Percentiles rank a stretch among this genome's conserved stretches.
These are phyloP conservation scores for Netelia fuscicornis DNA, from an alignment of 2,888 invertebrate species.

Conservation along the genomic window DNA sequence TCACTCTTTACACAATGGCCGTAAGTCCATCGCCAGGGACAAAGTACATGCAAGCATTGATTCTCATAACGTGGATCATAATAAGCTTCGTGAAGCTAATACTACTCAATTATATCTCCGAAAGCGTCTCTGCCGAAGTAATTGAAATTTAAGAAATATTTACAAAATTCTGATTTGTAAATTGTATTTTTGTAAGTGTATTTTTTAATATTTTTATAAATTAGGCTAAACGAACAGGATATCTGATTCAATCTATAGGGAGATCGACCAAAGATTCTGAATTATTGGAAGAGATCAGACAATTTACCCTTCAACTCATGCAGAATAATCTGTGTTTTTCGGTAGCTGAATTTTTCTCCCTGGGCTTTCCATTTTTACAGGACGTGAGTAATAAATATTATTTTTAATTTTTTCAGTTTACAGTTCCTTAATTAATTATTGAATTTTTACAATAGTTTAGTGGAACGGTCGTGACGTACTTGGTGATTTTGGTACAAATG, in stretches of 20 bases:
- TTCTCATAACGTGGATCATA: constrained; percentile 2
- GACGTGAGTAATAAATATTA: constrained; percentile 41
- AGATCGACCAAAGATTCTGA: constrained; percentile 1
- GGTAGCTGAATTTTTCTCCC: constrained; percentile 56
- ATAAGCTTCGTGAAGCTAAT: constrained; percentile 23
- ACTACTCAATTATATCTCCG: constrained; percentile 43
- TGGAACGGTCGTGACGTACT: constrained; percentile 46
- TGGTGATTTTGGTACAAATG: constrained; percentile 62
- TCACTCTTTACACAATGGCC: constrained; percentile 14
- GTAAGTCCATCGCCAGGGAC: not conserved
- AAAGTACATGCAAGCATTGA: not conserved
- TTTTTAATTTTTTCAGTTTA: not conserved
- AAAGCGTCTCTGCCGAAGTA: constrained; percentile 45
- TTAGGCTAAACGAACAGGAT: constrained; percentile 50
- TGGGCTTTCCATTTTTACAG: constrained; percentile 55
- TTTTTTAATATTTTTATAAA: not conserved
- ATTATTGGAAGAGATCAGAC: constrained; percentile 56
- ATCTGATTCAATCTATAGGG: constrained; percentile 44
- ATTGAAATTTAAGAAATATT: not conserved
- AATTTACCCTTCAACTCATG: constrained; percentile 63
- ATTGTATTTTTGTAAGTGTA: no score
- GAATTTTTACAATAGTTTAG: constrained; percentile 15
- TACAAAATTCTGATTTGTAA: not conserved
- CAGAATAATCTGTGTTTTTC: constrained; percentile 62
- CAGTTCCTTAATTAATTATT: no score